Evolutionary conservation across 1,140 invertebrate species (phyloP), one percentile per base, ranked within the genome.

Genomic region (Carposina sasakii): DNA sequence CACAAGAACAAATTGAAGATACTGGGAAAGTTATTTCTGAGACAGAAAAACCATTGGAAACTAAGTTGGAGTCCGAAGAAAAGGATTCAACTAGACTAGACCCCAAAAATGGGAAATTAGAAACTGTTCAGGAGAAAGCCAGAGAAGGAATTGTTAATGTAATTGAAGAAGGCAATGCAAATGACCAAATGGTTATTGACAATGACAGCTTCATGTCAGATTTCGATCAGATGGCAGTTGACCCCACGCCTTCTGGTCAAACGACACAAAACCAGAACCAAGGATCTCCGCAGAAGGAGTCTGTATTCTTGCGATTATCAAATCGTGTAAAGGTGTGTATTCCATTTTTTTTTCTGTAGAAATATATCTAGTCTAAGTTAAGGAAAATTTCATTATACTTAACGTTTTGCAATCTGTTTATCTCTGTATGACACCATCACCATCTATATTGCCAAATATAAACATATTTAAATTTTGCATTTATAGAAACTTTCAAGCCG

Each of bases 221-320:
- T 21, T 57, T 85, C 8, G 83, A 86, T 24, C 81, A 85, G 49
- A 83, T 78, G 44, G 77, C 76, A 9, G 74, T 73, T 22, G 85
- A 86, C 44, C 76, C 79, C 8, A 65, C 74, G 9, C 79, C 77
- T 0, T 42, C 73, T 0, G 76, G 74, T 2, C 41, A 52, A 19
- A 64, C 63, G 2, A 37, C 68, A 1, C 87, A 73, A 23, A 76
- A 88, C 39, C 89, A 89, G 67, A 85, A 76, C 4, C 75, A 77
- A 37, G 54, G 62, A 4, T 71, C 75, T 17, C 47, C 78, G 46
- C 93, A 94, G 62, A 97, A 98, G 58, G 97, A 99, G 84, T 97
- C 96, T 2, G 94, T 99, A 17, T 98, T 99, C 76, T 89, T 98
- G 60, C 89, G 97, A 56, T 85, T 99, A 19, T 96, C 94, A 24